These are phyloP conservation scores for Mobula hypostoma DNA, from an alignment of 2,113 vertebrate genomes.

Conservation along the genomic window DNA sequence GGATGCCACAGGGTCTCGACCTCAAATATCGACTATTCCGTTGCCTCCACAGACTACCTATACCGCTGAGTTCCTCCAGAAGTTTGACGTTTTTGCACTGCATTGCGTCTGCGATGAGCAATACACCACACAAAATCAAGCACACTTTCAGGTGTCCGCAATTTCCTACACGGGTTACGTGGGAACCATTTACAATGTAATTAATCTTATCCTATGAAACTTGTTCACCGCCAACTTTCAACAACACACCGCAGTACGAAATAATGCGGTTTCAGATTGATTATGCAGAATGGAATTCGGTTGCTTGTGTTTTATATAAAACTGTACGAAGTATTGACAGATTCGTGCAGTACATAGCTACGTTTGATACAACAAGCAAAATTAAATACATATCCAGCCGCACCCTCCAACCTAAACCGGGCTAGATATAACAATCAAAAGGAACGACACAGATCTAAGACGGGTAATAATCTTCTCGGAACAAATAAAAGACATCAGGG, in stretches of 20 bases:
- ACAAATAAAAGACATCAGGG: too few relatives aligned
- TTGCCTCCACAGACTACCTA: too few relatives aligned
- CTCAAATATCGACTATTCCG: neutral
- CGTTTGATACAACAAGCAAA: neutral
- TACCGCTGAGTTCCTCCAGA: too few relatives aligned
- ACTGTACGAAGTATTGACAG: neutral
- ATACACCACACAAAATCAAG: neutral
- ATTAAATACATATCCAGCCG: neutral
- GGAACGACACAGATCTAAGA: neutral
- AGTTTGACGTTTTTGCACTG: too few relatives aligned
- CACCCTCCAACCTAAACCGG: neutral
- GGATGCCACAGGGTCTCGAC: too few relatives aligned
- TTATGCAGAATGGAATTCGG: neutral
- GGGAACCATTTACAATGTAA: neutral
- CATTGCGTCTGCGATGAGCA: neutral
- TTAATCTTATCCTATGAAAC: neutral
- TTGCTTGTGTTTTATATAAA: neutral
- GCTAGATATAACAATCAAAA: neutral
- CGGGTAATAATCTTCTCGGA: too few relatives aligned
- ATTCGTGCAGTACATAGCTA: too few relatives aligned
- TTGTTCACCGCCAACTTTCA: neutral
- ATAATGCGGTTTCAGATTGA: neutral
- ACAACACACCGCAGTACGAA: neutral
- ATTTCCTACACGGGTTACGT: neutral
- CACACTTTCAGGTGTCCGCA: neutral